phyloP scores from a whole-genome alignment of 1,140 invertebrate species.

The Parasteatoda tepidariorum region DNA sequence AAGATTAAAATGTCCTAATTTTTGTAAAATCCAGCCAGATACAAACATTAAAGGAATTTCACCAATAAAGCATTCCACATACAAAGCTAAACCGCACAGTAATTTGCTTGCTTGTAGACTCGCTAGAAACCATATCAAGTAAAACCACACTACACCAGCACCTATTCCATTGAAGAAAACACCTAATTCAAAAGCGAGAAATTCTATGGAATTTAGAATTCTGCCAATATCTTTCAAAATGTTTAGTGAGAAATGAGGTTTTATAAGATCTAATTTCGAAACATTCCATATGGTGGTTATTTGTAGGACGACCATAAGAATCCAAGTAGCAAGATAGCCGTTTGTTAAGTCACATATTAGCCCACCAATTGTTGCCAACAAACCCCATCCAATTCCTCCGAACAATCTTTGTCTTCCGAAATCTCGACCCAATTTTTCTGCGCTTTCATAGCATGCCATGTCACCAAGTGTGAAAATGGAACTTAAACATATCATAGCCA shows the following conservation, averaged over 20 bases:
- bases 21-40: conserved; percentile 82
- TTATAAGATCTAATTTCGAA: background rate
- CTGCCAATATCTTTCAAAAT: conserved; percentile 71
- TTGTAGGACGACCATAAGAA: background rate
- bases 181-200: background rate
- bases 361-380: conserved; percentile 24
- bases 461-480: conserved; percentile 62
- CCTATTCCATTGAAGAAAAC: conserved; percentile 13
- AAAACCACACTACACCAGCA: background rate
- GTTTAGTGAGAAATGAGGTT: conserved; percentile 36
- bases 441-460: conserved; percentile 44
- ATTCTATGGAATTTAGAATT: conserved; percentile 72
- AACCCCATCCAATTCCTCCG: conserved; percentile 64
- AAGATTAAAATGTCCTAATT: conserved; percentile 83
- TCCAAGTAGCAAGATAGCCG: background rate
- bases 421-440: conserved; percentile 38
- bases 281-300: background rate
- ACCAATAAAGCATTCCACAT: conserved; percentile 82
- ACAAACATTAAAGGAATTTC: conserved; percentile 88
- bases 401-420: conserved; percentile 87
- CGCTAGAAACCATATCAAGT: background rate
- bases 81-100: background rate
- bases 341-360: conserved; percentile 15
- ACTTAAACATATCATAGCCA: conserved; percentile 34
- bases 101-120: background rate